phyloP scores from a whole-genome alignment of 2,888 invertebrate genomes.

The Clivina fossor region DNA sequence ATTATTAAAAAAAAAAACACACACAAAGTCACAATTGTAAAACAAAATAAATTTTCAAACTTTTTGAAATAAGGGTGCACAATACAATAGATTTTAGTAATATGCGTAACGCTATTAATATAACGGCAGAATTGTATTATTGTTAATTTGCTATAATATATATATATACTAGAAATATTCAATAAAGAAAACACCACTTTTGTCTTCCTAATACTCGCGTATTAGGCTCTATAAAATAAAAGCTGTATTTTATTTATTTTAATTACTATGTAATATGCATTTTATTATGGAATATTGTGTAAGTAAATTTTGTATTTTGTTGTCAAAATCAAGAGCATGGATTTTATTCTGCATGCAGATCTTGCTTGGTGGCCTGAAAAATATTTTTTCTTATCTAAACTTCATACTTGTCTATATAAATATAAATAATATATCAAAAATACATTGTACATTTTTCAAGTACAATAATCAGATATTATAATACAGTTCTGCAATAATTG shows the following conservation, averaged over 20 bases:
- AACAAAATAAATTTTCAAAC: neutral
- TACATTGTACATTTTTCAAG: slow-evolving; percentile 8
- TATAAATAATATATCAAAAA: neutral
- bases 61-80: slow-evolving; percentile 11
- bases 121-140: slow-evolving; percentile 30
- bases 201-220: no score
- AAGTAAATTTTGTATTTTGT: slow-evolving; percentile 14
- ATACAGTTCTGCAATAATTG: slow-evolving; percentile 34
- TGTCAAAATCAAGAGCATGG: slow-evolving; percentile 5
- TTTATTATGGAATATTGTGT: slow-evolving; percentile 5
- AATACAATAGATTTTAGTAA: slow-evolving; percentile 13
- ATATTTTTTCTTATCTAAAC: no score
- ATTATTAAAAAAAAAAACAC: slow-evolving; percentile 13
- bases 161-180: neutral
- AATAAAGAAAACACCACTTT: no score
- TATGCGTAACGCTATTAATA: slow-evolving; percentile 11
- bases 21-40: slow-evolving; percentile 23
- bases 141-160: slow-evolving; percentile 24
- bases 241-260: neutral
- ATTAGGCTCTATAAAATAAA: neutral
- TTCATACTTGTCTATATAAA: slow-evolving; percentile 1
- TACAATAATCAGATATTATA: slow-evolving; percentile 23
- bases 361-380: slow-evolving; percentile 21
- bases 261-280: no score
- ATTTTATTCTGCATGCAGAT: slow-evolving; percentile 11